Evolutionary conservation across 1,140 invertebrate genomes (phyloP).

Genomic region (Heliothis virescens): DNA sequence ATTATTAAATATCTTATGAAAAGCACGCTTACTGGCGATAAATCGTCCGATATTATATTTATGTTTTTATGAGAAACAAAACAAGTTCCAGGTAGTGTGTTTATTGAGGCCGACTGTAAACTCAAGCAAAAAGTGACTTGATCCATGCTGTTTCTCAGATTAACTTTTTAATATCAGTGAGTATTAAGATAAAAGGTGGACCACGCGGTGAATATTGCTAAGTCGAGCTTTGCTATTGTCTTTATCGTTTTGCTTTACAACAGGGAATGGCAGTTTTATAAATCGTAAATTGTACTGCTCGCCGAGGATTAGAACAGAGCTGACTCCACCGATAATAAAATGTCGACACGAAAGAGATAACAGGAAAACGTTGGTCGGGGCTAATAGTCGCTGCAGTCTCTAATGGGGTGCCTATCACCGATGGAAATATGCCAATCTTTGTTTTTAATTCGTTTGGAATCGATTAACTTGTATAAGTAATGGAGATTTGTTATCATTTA

Average conservation of each 20-base stretch:
- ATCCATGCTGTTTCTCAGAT: conserved; percentile 58
- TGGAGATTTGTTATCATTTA: neutral
- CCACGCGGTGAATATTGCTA: conserved; percentile 53
- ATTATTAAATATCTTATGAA: no score
- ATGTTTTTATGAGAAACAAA: no score
- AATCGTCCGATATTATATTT: no score
- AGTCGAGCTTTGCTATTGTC: conserved; percentile 61
- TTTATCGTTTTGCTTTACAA: conserved; percentile 69
- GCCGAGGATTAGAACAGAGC: conserved; percentile 65
- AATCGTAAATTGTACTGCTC: conserved; percentile 70
- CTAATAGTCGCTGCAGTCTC: conserved; percentile 66
- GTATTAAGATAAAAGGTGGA: conserved; percentile 64
- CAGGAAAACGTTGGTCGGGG: conserved; percentile 56
- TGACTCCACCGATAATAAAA: conserved; percentile 74
- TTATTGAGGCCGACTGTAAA: conserved; percentile 1
- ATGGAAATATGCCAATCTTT: conserved; percentile 64
- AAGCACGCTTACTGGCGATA: no score
- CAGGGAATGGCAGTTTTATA: conserved; percentile 68
- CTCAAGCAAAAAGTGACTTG: neutral
- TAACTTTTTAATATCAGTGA: conserved; percentile 69
- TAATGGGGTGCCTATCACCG: conserved; percentile 68
- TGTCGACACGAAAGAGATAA: conserved; percentile 71
- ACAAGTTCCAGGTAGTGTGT: neutral
- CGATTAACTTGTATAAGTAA: neutral
- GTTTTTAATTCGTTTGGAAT: conserved; percentile 56